Base-by-base conservation (phyloP, 2,797 vertebrate species). In the Miichthys miiuy region DNA sequence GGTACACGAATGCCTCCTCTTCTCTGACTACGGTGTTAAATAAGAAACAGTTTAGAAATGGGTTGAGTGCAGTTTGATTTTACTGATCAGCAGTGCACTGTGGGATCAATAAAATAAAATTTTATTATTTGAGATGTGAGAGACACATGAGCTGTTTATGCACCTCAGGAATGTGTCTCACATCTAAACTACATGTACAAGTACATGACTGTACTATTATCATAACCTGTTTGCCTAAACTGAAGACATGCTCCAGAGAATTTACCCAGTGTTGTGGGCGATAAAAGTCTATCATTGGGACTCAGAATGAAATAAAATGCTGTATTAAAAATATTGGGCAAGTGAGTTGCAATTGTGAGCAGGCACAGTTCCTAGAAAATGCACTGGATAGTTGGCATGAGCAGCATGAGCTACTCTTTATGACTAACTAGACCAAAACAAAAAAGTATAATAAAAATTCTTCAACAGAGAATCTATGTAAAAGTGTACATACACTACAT, bases 1-100 rank as follows among this genome's bases (percentile, higher is more conserved):
- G 98, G 98, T 99, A 96, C 9, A 16, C 2, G 4, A 1, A 9
- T 25, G 12, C 10, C 5, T 21, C 30, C 16, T n/a, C 46, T 12
- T 44, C 21, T 25, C 48, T 68, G 0, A 13, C 12, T 51, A 14
- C 21, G 21, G 27, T 65, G 25, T 54, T 50, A 2, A 54, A 30
- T 9, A 14, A 23, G 3, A 41, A 42, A 48, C 27, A 44, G 25
- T 0, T 56, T 46, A 47, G 4, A 3, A 14, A 30, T 16, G 2
- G 5, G 54, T 63, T 48, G 4, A 11, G 17, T 34, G 20, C 2
- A 66, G 17, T 38, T 3, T 55, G 10, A 16, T 46, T 34, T 18
- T 67, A 67, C 11, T n/a, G 9, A 25, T 42, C 16, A 51, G 11
- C n/a, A 42, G 14, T 42, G 16, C 2, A 17, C 18, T 14, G 10